Evolutionary conservation across 2,113 vertebrate species (phyloP).

Genomic region (Albula glossodonta): DNA sequence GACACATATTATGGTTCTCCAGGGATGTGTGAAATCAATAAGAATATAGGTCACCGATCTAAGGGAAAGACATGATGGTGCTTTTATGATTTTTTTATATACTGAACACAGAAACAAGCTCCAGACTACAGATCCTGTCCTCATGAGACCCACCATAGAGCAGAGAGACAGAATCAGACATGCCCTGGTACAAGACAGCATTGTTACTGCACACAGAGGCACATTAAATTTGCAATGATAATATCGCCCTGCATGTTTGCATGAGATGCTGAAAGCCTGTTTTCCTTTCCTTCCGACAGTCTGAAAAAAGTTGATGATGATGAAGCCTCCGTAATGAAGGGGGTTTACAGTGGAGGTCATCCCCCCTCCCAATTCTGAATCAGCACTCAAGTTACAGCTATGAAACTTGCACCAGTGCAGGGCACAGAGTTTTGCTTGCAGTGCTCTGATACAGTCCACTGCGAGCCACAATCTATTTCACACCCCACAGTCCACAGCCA

Average conservation of each 20-base stretch:
- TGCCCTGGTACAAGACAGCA: background rate
- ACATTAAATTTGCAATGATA: background rate
- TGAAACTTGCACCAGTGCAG: background rate
- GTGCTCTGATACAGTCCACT: background rate
- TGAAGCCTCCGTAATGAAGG: background rate
- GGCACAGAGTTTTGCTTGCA: background rate
- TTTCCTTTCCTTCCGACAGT: background rate
- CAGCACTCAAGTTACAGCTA: background rate
- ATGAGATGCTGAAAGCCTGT: background rate
- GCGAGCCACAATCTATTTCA: background rate
- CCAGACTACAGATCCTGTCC: background rate
- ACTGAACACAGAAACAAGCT: background rate
- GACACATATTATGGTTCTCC: background rate
- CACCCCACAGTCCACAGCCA: background rate
- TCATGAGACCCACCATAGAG: background rate
- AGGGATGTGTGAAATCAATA: background rate
- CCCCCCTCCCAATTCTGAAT: background rate
- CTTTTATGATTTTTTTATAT: background rate
- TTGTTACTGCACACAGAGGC: background rate
- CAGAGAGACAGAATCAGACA: background rate
- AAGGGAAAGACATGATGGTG: background rate
- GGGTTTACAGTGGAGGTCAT: background rate
- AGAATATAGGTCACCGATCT: background rate
- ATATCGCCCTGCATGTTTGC: background rate
- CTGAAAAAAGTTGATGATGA: background rate